Evolutionary conservation across 2,113 vertebrate genomes (phyloP).

Genomic region (Oriolus oriolus): DNA sequence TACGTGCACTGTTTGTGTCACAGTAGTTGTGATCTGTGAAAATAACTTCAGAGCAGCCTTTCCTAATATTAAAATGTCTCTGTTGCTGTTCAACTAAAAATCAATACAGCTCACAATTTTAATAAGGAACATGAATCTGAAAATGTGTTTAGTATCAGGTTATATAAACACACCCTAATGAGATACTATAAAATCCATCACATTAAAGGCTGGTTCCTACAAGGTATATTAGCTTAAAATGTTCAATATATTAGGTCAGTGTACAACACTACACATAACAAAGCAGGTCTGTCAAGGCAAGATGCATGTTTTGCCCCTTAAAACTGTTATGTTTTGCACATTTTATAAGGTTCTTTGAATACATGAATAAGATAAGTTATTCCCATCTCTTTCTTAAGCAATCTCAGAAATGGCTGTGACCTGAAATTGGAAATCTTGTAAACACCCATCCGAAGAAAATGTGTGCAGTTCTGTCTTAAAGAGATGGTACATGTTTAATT

Average conservation of each 20-base stretch:
- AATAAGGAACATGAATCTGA: conserved; percentile 82
- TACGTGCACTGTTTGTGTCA: conserved; percentile 26
- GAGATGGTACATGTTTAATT: conserved; percentile 83
- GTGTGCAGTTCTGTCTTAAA: conserved; percentile 78
- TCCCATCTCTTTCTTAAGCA: conserved; percentile 79
- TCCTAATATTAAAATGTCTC: conserved; percentile 69
- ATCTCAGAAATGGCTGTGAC: conserved; percentile 80
- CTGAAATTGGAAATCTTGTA: conserved; percentile 84
- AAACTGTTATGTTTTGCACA: conserved; percentile 81
- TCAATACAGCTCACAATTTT: conserved; percentile 77
- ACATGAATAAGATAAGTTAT: conserved; percentile 83
- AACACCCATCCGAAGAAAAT: conserved; percentile 83
- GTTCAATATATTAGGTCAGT: conserved; percentile 80
- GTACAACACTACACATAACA: conserved; percentile 75
- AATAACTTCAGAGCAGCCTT: conserved; percentile 65
- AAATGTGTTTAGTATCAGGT: conserved; percentile 78
- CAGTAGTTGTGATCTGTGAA: conserved; percentile 60
- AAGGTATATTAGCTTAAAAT: conserved; percentile 83
- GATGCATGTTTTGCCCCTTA: conserved; percentile 78
- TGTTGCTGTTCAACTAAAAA: conserved; percentile 69
- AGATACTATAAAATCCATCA: conserved; percentile 84
- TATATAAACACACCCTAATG: conserved; percentile 83
- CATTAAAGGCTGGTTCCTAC: conserved; percentile 78
- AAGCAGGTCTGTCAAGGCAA: conserved; percentile 77
- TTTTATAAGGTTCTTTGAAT: conserved; percentile 84